Evolutionary conservation across 2,797 vertebrate genomes (phyloP).

Genomic region (Pristis pectinata): DNA sequence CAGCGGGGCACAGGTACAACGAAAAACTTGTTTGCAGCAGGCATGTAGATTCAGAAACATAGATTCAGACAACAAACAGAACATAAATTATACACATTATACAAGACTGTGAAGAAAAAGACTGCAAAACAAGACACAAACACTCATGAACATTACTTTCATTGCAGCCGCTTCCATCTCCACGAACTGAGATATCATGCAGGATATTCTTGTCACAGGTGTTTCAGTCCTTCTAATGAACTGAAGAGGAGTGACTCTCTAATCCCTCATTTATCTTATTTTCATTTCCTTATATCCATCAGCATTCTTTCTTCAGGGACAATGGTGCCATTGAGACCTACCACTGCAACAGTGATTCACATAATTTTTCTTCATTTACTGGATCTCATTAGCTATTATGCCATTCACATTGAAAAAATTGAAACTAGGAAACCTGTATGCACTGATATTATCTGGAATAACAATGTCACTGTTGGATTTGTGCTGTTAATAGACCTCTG

Average conservation of each 20-base stretch:
- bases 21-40: too few species aligned
- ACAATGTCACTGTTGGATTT: not conserved
- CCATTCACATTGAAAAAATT: not conserved
- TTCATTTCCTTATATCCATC: not conserved
- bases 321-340: not conserved
- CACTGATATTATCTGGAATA: not conserved
- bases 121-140: too few species aligned
- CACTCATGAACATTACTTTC: not conserved
- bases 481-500: not conserved
- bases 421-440: not conserved
- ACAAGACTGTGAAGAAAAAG: too few species aligned
- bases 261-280: slow-evolving; percentile 29
- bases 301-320: not conserved
- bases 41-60: too few species aligned
- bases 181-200: not conserved
- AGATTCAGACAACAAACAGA: too few species aligned
- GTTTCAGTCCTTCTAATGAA: not conserved
- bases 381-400: not conserved
- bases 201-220: not conserved
- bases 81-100: too few species aligned
- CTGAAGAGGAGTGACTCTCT: not conserved
- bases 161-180: not conserved
- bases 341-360: not conserved
- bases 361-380: not conserved
- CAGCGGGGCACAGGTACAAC: too few species aligned